These are phyloP conservation scores for Anthopleura xanthogrammica DNA, from an alignment of 92 coral and sea anemone genomes.

Conservation along the genomic window DNA sequence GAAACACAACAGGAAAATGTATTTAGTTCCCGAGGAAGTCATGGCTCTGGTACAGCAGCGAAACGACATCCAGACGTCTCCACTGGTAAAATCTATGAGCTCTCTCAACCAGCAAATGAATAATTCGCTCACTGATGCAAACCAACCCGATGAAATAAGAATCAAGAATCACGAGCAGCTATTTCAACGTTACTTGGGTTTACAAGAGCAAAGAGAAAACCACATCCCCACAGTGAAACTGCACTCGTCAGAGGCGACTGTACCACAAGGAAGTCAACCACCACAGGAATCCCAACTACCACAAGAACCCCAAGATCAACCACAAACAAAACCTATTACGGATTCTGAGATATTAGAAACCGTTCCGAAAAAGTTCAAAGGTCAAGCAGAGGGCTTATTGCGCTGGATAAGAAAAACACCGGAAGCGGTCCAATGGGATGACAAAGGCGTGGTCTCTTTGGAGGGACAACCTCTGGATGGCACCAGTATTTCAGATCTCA, in stretches of 20 bases:
- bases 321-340: not conserved
- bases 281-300: conserved; percentile 23
- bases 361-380: not conserved
- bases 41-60: conserved; percentile 1
- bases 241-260: not conserved
- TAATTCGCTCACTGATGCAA: not conserved
- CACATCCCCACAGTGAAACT: conserved; percentile 1
- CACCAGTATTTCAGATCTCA: conserved; percentile 7
- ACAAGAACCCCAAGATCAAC: not conserved
- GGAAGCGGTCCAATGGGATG: conserved; percentile 5
- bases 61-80: conserved; percentile 3
- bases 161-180: not conserved
- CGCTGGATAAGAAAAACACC: conserved; percentile 10
- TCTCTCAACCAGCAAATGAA: conserved; percentile 13
- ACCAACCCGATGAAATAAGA: conserved; percentile 1
- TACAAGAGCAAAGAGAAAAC: conserved; percentile 6
- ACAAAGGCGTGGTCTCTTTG: conserved; percentile 3
- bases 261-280: not conserved
- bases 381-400: not conserved
- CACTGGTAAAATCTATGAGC: conserved; percentile 20
- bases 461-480: not conserved
- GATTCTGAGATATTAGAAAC: not conserved
- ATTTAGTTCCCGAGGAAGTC: conserved; percentile 11
- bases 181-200: not conserved
- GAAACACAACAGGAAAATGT: conserved; percentile 17